Percentiles rank a stretch among this genome's conserved stretches.
Conservation (phyloP, 2,888 invertebrate species). For the Idaea biselata region DNA sequence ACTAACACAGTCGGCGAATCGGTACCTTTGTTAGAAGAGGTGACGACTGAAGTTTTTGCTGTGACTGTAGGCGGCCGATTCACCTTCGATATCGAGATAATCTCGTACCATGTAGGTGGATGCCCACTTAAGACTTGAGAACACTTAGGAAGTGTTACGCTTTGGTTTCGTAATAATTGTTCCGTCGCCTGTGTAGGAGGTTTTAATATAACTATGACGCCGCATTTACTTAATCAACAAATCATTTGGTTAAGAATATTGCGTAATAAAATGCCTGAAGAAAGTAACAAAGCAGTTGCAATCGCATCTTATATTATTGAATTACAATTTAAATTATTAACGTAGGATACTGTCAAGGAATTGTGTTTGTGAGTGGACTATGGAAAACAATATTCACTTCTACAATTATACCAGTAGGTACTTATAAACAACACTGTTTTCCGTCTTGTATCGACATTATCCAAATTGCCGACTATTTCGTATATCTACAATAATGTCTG, state of each 20-base stretch:
- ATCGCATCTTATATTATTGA: no score
- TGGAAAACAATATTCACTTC: no score
- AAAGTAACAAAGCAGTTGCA: not conserved
- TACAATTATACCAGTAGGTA: no score
- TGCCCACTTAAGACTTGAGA: conserved; percentile 46
- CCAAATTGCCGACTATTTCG: conserved; percentile 32
- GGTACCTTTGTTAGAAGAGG: conserved; percentile 69
- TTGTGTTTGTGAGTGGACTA: no score
- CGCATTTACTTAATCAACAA: conserved; percentile 34
- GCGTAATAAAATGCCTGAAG: conserved; percentile 5
- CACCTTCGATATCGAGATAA: conserved; percentile 72
- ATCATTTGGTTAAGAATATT: conserved; percentile 34
- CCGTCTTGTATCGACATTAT: conserved; percentile 27
- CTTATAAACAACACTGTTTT: no score
- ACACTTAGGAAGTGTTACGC: conserved; percentile 52
- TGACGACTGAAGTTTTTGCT: conserved; percentile 66
- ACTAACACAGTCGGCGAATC: conserved; percentile 66
- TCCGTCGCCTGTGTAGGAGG: conserved; percentile 45
- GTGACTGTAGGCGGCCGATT: conserved; percentile 68
- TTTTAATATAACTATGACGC: conserved; percentile 28
- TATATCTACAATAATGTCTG: conserved; percentile 34
- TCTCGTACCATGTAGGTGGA: conserved; percentile 62
- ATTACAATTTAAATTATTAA: no score
- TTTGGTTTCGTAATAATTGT: conserved; percentile 53
- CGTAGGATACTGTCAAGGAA: no score